Conservation (phyloP, 2,113 vertebrate species). For the Entosphenus tridentatus region DNA sequence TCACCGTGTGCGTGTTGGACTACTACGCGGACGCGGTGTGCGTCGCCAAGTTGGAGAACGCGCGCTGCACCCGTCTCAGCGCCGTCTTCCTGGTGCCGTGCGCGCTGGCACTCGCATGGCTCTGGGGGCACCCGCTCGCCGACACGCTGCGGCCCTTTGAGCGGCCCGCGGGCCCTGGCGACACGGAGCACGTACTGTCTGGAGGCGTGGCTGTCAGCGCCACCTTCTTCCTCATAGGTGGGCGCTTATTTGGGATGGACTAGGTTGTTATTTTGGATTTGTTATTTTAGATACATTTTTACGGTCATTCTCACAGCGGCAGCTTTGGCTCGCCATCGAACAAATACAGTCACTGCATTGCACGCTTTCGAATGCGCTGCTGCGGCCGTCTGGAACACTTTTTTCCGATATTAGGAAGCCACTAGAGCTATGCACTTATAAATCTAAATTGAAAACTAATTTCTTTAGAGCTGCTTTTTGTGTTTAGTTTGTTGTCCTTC, state of each 20-base stretch:
- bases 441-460: too few relatives aligned
- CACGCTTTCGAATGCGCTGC: too few relatives aligned
- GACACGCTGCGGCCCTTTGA: constrained; percentile 59
- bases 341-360: too few relatives aligned
- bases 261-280: too few relatives aligned
- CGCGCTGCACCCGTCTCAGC: constrained; percentile 50
- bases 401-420: background rate
- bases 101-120: constrained; percentile 64
- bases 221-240: constrained; percentile 78
- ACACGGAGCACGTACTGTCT: constrained; percentile 81
- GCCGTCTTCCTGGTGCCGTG: constrained; percentile 43
- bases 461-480: too few relatives aligned
- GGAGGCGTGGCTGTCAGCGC: constrained; percentile 84
- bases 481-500: too few relatives aligned
- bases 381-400: background rate
- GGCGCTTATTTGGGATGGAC: constrained; percentile 15
- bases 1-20: constrained; percentile 74
- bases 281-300: too few relatives aligned
- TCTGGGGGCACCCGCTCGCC: constrained; percentile 84
- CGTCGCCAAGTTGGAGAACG: constrained; percentile 56
- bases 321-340: too few relatives aligned
- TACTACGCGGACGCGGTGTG: constrained; percentile 89
- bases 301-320: too few relatives aligned
- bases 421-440: background rate
- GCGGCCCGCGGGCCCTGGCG: constrained; percentile 31